Conservation (phyloP, 2,113 vertebrate species). For the Coregonus clupeaformis region DNA sequence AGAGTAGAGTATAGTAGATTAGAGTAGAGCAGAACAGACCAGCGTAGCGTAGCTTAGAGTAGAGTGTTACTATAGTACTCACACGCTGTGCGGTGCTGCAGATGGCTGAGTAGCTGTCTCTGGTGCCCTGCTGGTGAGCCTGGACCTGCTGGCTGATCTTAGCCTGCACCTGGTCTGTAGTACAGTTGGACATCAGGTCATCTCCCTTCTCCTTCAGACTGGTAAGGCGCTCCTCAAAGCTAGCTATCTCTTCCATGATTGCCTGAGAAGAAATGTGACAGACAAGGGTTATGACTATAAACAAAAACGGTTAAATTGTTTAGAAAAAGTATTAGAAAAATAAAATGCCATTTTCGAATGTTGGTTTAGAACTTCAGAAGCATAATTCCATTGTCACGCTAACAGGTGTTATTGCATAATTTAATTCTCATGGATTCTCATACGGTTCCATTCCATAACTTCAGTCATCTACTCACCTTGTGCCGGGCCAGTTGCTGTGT, state of each 20-base stretch:
- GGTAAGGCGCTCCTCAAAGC: constrained; percentile 89
- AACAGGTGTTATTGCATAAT: background rate
- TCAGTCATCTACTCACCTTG: background rate
- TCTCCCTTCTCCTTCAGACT: constrained; percentile 84
- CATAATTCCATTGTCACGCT: no score
- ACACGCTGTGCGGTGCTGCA: constrained; percentile 95
- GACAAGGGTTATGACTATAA: background rate
- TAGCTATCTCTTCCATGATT: constrained; percentile 94
- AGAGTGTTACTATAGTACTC: constrained; percentile 51
- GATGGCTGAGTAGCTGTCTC: constrained; percentile 93
- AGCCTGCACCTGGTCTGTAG: constrained; percentile 83
- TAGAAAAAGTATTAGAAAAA: no score
- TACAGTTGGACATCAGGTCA: constrained; percentile 80
- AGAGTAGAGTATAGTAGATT: background rate
- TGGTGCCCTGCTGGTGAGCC: constrained; percentile 85
- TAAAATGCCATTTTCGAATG: no score
- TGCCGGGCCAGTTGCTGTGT: constrained; percentile 91
- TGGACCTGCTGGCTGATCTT: constrained; percentile 87
- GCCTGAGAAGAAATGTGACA: constrained; percentile 75
- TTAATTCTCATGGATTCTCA: background rate
- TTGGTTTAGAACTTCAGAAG: no score
- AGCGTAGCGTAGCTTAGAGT: background rate
- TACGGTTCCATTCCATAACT: background rate
- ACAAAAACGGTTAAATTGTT: background rate
- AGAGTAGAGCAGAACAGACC: background rate